phyloP scores from a whole-genome alignment of 2,113 vertebrate species.

The Muntiacus reevesi region DNA sequence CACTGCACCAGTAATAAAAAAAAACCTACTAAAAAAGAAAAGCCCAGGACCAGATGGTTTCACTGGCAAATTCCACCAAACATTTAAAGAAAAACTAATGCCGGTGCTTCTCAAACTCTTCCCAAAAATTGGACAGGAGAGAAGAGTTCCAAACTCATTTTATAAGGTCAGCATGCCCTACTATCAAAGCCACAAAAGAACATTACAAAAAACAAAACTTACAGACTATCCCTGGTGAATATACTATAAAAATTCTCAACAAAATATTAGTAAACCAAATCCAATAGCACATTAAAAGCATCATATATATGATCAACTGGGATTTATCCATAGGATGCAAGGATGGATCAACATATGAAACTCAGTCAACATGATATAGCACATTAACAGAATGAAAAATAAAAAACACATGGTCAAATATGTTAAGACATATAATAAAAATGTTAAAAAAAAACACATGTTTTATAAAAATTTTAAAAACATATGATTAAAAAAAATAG shows the following conservation, averaged over 20 bases:
- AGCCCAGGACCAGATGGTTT: neutral
- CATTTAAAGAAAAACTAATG: neutral
- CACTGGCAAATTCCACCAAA: neutral
- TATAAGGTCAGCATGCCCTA: neutral
- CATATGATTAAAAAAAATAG: neutral
- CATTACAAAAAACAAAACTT: slow-evolving; percentile 50
- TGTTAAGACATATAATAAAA: neutral
- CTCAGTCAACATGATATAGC: neutral
- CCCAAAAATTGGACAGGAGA: neutral
- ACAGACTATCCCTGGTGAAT: neutral
- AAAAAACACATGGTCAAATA: neutral
- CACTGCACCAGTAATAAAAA: neutral
- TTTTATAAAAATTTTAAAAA: neutral
- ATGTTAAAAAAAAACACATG: neutral
- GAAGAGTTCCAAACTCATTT: neutral
- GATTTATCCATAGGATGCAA: neutral
- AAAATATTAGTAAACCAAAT: neutral
- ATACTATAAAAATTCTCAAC: neutral
- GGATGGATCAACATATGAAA: neutral
- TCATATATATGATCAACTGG: neutral
- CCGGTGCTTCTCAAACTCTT: neutral
- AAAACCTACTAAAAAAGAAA: neutral
- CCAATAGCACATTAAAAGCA: neutral
- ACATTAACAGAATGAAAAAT: neutral
- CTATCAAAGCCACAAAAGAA: neutral